Conservation (phyloP, 2,113 vertebrate genomes). For the Taurulus bubalis region DNA sequence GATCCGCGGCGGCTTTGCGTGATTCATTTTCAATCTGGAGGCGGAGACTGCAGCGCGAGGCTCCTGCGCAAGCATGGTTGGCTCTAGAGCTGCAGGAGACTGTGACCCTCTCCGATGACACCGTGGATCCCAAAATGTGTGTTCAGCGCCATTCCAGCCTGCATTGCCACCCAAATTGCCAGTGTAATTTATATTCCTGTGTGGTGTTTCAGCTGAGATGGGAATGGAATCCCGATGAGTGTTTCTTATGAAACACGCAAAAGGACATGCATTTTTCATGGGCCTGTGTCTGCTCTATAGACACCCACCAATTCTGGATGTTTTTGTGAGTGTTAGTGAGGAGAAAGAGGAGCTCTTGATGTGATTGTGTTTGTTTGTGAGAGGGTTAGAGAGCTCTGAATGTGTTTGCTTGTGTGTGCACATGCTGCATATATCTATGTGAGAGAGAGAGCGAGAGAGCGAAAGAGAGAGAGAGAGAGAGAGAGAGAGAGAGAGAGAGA, state of each 20-base stretch:
- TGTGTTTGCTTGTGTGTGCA: constrained; percentile 48
- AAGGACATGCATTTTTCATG: constrained; percentile 83
- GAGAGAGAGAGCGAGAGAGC: constrained; percentile 3
- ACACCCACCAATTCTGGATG: constrained; percentile 53
- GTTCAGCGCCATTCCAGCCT: constrained; percentile 41
- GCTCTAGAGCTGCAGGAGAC: constrained; percentile 29
- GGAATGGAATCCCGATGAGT: constrained; percentile 77
- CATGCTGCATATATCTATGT: constrained; percentile 6
- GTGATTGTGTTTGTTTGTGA: constrained; percentile 61
- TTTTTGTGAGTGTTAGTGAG: constrained; percentile 53
- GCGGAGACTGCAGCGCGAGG: too few species aligned
- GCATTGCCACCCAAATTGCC: constrained; percentile 69
- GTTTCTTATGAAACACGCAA: constrained; percentile 77
- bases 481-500: background rate
- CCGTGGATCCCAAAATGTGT: constrained; percentile 45
- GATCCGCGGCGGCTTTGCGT: too few species aligned
- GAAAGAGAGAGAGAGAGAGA: background rate
- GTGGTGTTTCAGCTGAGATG: constrained; percentile 70
- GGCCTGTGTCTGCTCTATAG: constrained; percentile 63
- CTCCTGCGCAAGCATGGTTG: constrained; percentile 10
- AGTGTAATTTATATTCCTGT: constrained; percentile 77
- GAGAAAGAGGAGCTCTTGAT: constrained; percentile 60
- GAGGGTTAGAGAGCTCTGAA: constrained; percentile 43
- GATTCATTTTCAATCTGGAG: too few species aligned
- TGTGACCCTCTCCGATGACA: constrained; percentile 65